Evolutionary conservation across 2,888 invertebrate genomes (phyloP).

Genomic region (Brachylomia viminalis): DNA sequence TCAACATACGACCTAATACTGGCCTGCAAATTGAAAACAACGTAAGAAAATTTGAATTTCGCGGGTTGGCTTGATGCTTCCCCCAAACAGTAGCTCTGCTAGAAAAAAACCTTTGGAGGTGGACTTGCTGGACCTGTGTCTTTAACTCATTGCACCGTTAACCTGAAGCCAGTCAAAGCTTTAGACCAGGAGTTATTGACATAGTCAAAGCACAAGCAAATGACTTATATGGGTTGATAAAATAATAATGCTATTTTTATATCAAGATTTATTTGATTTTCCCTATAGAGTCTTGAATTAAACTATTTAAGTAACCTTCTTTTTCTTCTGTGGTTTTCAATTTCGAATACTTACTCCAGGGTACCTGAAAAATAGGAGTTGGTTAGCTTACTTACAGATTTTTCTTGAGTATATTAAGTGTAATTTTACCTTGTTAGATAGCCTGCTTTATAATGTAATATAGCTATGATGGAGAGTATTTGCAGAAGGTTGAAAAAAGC

Average conservation of each 20-base stretch:
- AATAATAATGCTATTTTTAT: slow-evolving; percentile 21
- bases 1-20: too few species aligned
- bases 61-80: too few species aligned
- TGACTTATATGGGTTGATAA: background rate
- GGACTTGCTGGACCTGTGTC: background rate
- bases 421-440: background rate
- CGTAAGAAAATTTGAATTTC: too few species aligned
- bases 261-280: slow-evolving; percentile 61
- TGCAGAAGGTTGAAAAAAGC: background rate
- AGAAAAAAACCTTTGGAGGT: background rate
- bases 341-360: slow-evolving; percentile 86
- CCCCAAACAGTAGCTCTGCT: background rate
- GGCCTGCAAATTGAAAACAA: too few species aligned
- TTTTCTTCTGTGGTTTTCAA: slow-evolving; percentile 77
- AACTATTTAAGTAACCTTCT: slow-evolving; percentile 75
- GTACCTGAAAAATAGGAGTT: slow-evolving; percentile 83
- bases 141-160: background rate
- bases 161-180: background rate
- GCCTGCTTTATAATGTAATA: background rate
- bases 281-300: slow-evolving; percentile 74
- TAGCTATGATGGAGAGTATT: background rate
- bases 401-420: background rate
- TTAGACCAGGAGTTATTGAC: background rate
- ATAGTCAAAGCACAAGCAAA: background rate
- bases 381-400: background rate